Evolutionary conservation across 1,140 invertebrate species (phyloP).

Genomic region (Lamellibrachia luymesi): DNA sequence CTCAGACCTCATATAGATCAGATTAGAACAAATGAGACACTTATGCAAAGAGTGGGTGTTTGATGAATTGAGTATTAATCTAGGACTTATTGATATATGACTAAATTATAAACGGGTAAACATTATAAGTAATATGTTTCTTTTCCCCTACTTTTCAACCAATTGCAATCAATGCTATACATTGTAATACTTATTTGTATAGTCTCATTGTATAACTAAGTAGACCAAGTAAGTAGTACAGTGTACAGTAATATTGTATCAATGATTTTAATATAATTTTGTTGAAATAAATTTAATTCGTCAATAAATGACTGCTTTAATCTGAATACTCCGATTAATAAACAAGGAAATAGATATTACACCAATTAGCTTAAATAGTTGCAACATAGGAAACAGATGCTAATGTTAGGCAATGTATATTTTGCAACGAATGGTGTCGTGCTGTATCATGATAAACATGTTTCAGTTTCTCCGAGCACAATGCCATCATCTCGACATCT

Average conservation of each 20-base stretch:
- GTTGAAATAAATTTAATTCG: too few relatives aligned
- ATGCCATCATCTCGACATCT: slow-evolving; percentile 53
- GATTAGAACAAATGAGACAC: not conserved
- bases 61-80: too few relatives aligned
- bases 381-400: not conserved
- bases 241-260: too few relatives aligned
- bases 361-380: not conserved
- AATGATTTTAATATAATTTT: too few relatives aligned
- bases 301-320: slow-evolving; percentile 3
- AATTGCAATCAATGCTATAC: too few relatives aligned
- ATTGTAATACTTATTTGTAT: too few relatives aligned
- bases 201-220: not conserved
- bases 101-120: not conserved
- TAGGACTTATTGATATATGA: not conserved
- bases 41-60: not conserved
- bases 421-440: not conserved
- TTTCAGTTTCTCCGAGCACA: slow-evolving; percentile 56
- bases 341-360: not conserved
- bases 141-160: too few relatives aligned
- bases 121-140: too few relatives aligned
- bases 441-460: not conserved
- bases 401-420: not conserved
- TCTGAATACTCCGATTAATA: slow-evolving; percentile 4
- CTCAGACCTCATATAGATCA: not conserved
- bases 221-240: too few relatives aligned